phyloP scores from a whole-genome alignment of 2,113 vertebrate species.

The Lamprotornis superbus region DNA sequence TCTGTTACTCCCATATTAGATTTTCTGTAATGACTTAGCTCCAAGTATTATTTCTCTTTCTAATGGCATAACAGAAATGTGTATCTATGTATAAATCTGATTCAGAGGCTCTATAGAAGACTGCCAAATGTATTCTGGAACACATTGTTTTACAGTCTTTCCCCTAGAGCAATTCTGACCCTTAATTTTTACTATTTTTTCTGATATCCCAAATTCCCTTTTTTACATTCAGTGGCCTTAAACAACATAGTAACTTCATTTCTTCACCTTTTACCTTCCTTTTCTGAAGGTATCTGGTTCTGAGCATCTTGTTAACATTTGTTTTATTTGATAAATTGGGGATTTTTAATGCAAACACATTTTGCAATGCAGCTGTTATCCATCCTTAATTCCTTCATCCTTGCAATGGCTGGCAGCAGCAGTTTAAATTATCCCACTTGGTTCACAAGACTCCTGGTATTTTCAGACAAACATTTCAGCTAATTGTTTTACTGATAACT shows the following conservation, averaged over 20 bases:
- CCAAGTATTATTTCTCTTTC: not conserved
- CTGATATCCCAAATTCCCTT: not conserved
- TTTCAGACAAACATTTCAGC: not conserved
- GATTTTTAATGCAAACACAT: not conserved
- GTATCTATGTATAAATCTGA: not conserved
- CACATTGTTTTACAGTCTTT: not conserved
- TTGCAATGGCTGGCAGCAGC: not conserved
- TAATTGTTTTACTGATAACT: constrained; percentile 1
- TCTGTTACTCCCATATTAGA: constrained; percentile 4
- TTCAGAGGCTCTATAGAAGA: not conserved
- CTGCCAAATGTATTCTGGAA: not conserved
- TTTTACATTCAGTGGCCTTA: not conserved
- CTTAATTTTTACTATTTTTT: not conserved
- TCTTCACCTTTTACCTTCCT: not conserved
- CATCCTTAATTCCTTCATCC: not conserved
- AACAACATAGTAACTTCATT: not conserved
- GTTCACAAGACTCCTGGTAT: not conserved
- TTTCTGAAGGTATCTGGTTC: not conserved
- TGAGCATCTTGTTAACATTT: not conserved
- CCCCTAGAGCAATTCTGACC: not conserved
- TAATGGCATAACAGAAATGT: not conserved
- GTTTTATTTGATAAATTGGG: not conserved
- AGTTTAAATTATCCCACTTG: not conserved
- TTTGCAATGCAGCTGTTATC: not conserved
- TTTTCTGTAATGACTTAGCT: constrained; percentile 28